Evolutionary conservation across 2,797 vertebrate species (phyloP), one percentile per base, ranked within the genome.

Genomic region (Brachymystax lenok): DNA sequence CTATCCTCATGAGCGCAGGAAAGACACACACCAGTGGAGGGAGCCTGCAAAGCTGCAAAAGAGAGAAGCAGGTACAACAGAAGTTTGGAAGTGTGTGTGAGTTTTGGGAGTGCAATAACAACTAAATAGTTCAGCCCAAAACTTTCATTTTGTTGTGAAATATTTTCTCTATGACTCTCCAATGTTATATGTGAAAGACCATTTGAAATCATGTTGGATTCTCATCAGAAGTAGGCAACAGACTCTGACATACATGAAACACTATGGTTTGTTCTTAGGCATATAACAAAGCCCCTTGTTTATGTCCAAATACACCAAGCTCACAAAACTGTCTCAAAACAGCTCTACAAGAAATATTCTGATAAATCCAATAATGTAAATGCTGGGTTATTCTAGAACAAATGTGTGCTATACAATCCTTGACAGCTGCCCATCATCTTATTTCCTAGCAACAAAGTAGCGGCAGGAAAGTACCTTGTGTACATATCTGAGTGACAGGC

Each of bases 401-500:
- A 71, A 71, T 77, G 24, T 66, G n/a, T 46, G 28, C 21, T 46
- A 46, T 69, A 76, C 54, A 61, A 6, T 70, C 79, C 68, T 68
- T 70, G 79, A 73, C 86, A 70, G 33, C 27, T 50, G 74, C 77
- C 74, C 75, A 76, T 72, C 73, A 69, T 82, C 76, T 78, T 71
- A 79, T 72, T 80, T 76, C 84, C 73, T 33, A 50, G 84, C 84
- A 87, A 80, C 80, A 77, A 88, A 90, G 76, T 80, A 86, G 83
- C 33, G 73, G 80, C 46, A 81, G 86, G 81, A 81, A 89, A 90
- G 90, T 87, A 91, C 88, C 85, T 91, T 90, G 89, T 83, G 88
- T 86, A 90, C 85, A 89, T 87, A 84, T 81, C 80, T 89, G 91
- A 91, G 87, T 91, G 91, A 88, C 89, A 92, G 90, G 92, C 89